These are phyloP conservation scores for Cranoglanis bouderius DNA, from an alignment of 2,113 vertebrate species.

Conservation along the genomic window DNA sequence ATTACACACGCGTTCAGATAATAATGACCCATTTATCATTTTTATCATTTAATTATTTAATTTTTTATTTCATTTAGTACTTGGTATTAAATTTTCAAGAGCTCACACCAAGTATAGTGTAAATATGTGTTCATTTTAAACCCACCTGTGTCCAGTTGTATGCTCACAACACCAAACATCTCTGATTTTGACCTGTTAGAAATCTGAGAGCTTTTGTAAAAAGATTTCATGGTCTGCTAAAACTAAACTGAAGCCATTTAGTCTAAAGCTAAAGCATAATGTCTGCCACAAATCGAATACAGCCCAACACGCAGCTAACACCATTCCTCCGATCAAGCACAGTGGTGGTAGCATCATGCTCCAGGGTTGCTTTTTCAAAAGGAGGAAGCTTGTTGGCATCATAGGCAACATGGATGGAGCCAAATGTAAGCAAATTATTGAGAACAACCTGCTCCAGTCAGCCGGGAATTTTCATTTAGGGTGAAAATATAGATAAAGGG, in stretches of 20 bases:
- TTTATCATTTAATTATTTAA: too few relatives aligned
- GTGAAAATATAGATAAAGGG: too few relatives aligned
- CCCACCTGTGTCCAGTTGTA: neutral
- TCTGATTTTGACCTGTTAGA: neutral
- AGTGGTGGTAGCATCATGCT: too few relatives aligned
- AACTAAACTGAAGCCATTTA: neutral
- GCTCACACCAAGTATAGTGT: too few relatives aligned
- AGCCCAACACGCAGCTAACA: neutral
- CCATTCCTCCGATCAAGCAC: neutral
- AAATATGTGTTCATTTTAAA: neutral
- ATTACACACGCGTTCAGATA: neutral
- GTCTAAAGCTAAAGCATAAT: neutral
- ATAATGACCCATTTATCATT: too few relatives aligned
- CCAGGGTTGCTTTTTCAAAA: too few relatives aligned
- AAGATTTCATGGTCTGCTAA: neutral
- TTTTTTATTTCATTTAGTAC: too few relatives aligned
- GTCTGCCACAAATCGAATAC: too few relatives aligned
- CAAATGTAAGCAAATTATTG: neutral
- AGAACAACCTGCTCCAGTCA: neutral
- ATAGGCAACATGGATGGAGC: too few relatives aligned
- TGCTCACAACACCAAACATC: neutral
- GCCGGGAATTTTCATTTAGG: too few relatives aligned
- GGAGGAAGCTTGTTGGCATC: too few relatives aligned
- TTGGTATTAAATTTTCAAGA: too few relatives aligned
- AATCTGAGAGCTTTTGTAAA: neutral